phyloP scores from a whole-genome alignment of 1,140 invertebrate species.

The Liolophura sinensis region DNA sequence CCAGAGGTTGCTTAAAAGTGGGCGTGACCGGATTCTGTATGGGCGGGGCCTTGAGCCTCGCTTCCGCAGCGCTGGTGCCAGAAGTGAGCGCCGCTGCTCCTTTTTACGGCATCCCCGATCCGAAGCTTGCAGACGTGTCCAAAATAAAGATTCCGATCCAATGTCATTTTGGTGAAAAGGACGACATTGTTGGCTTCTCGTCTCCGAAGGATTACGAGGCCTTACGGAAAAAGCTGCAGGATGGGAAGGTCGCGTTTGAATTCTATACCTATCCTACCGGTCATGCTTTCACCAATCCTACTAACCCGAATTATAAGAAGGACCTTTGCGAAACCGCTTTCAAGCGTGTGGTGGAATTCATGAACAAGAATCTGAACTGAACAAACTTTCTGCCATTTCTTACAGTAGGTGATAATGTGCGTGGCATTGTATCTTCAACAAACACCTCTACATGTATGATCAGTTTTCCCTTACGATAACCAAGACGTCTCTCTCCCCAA shows the following conservation, averaged over 20 bases:
- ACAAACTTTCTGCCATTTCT: no score
- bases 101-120: constrained; percentile 46
- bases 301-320: no score
- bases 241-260: constrained; percentile 13
- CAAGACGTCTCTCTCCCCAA: no score
- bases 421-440: no score
- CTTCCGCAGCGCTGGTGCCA: constrained; percentile 32
- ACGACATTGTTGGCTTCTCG: constrained; percentile 29
- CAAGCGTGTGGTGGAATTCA: no score
- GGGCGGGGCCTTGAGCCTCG: constrained; percentile 47
- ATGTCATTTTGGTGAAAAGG: constrained; percentile 45
- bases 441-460: no score
- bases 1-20: constrained; percentile 33
- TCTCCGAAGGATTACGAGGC: constrained; percentile 15
- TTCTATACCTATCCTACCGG: constrained; percentile 11
- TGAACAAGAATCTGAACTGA: no score
- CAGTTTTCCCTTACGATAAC: no score
- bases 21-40: constrained; percentile 53
- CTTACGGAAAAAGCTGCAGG: constrained; percentile 17
- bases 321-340: no score
- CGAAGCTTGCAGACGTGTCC: constrained; percentile 33
- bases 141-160: constrained; percentile 45
- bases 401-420: no score
- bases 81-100: constrained; percentile 44
- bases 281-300: constrained; percentile 13